Percentiles rank a stretch among this genome's conserved stretches.
phyloP scores from a whole-genome alignment of 1,140 invertebrate genomes.

The Ectropis grisescens region DNA sequence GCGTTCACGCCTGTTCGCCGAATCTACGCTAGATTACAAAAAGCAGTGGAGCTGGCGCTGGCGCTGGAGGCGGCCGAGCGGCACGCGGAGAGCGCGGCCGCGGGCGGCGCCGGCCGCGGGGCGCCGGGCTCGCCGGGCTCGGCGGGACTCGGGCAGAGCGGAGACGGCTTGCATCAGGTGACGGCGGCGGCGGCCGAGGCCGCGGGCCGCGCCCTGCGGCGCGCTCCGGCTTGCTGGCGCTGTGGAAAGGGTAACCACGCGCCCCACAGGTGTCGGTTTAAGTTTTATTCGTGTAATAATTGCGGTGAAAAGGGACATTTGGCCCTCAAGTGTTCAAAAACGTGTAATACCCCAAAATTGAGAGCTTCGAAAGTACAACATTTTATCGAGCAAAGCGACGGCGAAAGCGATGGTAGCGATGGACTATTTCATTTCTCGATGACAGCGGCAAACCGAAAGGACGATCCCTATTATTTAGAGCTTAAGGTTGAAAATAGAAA shows the following conservation, averaged over 20 bases:
- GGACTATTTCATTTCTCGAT: neutral
- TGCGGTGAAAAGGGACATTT: slow-evolving; percentile 10
- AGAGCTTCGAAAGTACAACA: neutral
- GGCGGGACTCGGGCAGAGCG: slow-evolving; percentile 5
- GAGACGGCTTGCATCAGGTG: slow-evolving; percentile 8
- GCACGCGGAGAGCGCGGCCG: neutral
- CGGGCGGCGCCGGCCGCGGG: too few relatives aligned
- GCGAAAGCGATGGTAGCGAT: slow-evolving; percentile 1
- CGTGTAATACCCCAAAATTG: too few relatives aligned
- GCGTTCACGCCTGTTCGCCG: slow-evolving; percentile 4
- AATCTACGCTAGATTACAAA: slow-evolving; percentile 2
- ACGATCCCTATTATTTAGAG: too few relatives aligned
- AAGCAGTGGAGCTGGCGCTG: slow-evolving; percentile 1
- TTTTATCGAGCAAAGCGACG: neutral
- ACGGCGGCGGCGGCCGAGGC: slow-evolving; percentile 1
- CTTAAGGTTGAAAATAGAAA: too few relatives aligned
- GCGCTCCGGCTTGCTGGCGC: slow-evolving; percentile 3
- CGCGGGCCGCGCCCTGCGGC: neutral
- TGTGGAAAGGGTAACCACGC: neutral
- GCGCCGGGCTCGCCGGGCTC: neutral
- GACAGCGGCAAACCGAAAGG: too few relatives aligned
- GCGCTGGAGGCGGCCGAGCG: neutral
- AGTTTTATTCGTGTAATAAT: slow-evolving; percentile 8
- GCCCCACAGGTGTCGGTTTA: too few relatives aligned
- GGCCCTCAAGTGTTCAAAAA: too few relatives aligned